A percentile compares a stretch with the other conserved stretches of the same genome.
Conservation (phyloP, 2,888 invertebrate species). For the Aporophyla lueneburgensis region DNA sequence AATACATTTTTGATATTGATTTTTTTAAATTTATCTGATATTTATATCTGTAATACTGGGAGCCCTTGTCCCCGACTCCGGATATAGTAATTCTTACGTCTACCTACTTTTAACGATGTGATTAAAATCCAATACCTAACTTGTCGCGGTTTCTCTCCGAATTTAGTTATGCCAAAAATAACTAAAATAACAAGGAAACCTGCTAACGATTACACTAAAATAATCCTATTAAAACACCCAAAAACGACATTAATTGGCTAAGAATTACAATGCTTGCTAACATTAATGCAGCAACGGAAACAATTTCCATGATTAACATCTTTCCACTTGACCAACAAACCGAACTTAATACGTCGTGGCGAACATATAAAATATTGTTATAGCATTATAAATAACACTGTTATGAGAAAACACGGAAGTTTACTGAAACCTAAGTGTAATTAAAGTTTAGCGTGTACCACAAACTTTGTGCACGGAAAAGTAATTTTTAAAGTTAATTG, state of each 20-base stretch:
- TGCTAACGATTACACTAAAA: not conserved
- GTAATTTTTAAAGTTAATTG: slow-evolving; percentile 46
- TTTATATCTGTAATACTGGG: too few species aligned
- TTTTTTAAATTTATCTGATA: too few species aligned
- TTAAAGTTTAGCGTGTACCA: too few species aligned
- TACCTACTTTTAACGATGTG: not conserved
- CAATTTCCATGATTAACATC: slow-evolving; percentile 58
- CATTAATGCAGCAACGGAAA: slow-evolving; percentile 43
- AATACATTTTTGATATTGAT: too few species aligned
- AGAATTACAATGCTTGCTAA: slow-evolving; percentile 45
- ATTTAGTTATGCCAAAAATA: not conserved
- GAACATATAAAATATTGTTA: slow-evolving; percentile 53
- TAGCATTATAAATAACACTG: slow-evolving; percentile 53
- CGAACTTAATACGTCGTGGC: slow-evolving; percentile 42
- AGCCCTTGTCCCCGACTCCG: fast-evolving
- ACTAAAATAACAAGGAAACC: slow-evolving; percentile 10
- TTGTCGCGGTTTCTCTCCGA: not conserved
- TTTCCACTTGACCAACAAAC: slow-evolving; percentile 49
- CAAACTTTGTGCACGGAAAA: too few species aligned
- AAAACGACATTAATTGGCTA: slow-evolving; percentile 34
- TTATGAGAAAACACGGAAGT: too few species aligned
- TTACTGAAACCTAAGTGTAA: too few species aligned
- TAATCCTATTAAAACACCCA: slow-evolving; percentile 7
- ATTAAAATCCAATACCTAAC: not conserved
- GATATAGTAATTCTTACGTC: not conserved